A percentile compares a stretch with the other conserved stretches of the same genome.
These are phyloP conservation scores for Cydia strobilella DNA, from an alignment of 1,140 invertebrate species.

Conservation along the genomic window DNA sequence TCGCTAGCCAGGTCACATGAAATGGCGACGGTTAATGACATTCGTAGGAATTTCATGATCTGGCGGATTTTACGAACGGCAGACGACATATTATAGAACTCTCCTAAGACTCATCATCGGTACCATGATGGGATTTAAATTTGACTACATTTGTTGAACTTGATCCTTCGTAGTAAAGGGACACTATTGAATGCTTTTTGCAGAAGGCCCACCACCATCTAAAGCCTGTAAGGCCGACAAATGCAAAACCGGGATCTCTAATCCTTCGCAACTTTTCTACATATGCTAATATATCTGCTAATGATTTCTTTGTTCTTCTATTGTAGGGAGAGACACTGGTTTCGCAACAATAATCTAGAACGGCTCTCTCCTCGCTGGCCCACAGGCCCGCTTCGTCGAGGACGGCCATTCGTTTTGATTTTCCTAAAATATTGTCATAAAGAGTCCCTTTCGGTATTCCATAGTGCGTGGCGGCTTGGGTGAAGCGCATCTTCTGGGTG, in stretches of 20 bases:
- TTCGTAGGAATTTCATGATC: too few species aligned
- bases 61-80: too few species aligned
- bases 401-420: constrained; percentile 88
- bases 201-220: constrained; percentile 92
- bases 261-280: constrained; percentile 83
- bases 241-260: constrained; percentile 84
- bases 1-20: too few species aligned
- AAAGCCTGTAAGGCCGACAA: constrained; percentile 85
- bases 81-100: background rate
- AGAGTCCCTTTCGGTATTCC: constrained; percentile 89
- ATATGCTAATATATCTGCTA: constrained; percentile 83
- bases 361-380: constrained; percentile 82
- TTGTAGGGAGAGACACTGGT: constrained; percentile 87
- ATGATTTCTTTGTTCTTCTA: constrained; percentile 85
- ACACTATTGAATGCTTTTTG: constrained; percentile 88
- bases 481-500: constrained; percentile 88
- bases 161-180: constrained; percentile 58
- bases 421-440: constrained; percentile 89
- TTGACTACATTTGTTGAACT: constrained; percentile 49
- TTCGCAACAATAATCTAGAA: constrained; percentile 88
- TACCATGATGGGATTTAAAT: constrained; percentile 50
- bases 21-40: too few species aligned
- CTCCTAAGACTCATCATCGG: constrained; percentile 53
- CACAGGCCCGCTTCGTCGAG: constrained; percentile 85
- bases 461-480: constrained; percentile 85